Conservation (phyloP, 2,113 vertebrate genomes). For the Nothoprocta pentlandii region DNA sequence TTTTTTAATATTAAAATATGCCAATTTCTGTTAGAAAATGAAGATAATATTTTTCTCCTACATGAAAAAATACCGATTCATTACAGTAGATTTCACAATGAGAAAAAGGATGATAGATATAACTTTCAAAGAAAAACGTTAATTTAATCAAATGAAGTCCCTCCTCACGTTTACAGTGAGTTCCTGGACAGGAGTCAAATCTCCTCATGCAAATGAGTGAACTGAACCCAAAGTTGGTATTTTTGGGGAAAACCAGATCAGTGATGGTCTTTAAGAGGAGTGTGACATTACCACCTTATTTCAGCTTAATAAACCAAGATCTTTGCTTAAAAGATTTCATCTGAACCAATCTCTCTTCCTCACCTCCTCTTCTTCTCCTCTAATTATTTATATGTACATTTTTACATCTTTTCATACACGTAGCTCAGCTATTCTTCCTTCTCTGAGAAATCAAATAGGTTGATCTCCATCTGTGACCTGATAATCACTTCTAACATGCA, state of each 20-base stretch:
- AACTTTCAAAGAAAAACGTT: background rate
- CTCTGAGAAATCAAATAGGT: background rate
- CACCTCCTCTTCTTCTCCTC: background rate
- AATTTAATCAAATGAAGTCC: conserved; percentile 20
- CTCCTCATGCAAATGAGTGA: background rate
- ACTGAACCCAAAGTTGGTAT: background rate
- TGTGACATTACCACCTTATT: background rate
- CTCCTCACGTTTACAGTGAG: background rate
- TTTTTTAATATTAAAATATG: conserved; percentile 61
- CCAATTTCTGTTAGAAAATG: conserved; percentile 35
- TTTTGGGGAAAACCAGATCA: background rate
- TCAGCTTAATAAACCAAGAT: background rate
- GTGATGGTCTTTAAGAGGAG: background rate
- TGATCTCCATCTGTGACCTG: background rate
- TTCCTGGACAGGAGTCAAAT: background rate
- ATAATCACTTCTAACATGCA: background rate
- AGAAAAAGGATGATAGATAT: background rate
- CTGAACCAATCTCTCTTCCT: background rate
- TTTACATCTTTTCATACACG: background rate
- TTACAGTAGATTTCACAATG: background rate
- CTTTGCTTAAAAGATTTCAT: background rate
- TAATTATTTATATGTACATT: background rate
- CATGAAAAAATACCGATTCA: background rate
- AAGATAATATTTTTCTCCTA: background rate
- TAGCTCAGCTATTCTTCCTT: background rate